phyloP scores from a whole-genome alignment of 2,888 invertebrate genomes.

The Idaea biselata region DNA sequence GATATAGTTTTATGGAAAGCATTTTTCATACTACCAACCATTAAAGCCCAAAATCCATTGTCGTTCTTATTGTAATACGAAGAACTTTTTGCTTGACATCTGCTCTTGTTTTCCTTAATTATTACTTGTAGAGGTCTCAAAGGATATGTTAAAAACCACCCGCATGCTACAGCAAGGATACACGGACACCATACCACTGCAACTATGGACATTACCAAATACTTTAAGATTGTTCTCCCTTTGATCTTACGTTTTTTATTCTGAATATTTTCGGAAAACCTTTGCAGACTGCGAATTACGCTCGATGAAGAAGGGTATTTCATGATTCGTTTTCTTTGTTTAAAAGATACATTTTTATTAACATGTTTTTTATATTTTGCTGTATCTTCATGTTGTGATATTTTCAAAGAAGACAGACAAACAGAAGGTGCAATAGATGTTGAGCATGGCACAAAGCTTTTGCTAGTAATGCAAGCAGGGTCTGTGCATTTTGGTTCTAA shows the following conservation, averaged over 20 bases:
- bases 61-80: neutral
- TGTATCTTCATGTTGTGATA: neutral
- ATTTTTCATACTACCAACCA: neutral
- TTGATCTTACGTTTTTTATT: neutral
- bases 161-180: constrained; percentile 36
- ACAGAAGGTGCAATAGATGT: neutral
- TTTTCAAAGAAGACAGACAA: neutral
- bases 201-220: neutral
- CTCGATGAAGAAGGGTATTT: neutral
- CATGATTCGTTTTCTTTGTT: neutral
- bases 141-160: constrained; percentile 43
- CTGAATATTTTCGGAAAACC: neutral
- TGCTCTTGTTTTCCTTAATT: constrained; percentile 14
- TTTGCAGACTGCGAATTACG: neutral
- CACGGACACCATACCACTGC: constrained; percentile 45
- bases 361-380: neutral
- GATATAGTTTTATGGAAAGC: neutral
- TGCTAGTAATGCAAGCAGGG: neutral
- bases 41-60: neutral
- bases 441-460: neutral
- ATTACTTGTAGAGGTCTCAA: constrained; percentile 23
- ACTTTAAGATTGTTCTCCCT: neutral
- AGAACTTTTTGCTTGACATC: constrained; percentile 4
- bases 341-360: neutral
- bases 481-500: neutral